phyloP scores from a whole-genome alignment of 2,888 invertebrate species.

The Oxystoma pomonae region DNA sequence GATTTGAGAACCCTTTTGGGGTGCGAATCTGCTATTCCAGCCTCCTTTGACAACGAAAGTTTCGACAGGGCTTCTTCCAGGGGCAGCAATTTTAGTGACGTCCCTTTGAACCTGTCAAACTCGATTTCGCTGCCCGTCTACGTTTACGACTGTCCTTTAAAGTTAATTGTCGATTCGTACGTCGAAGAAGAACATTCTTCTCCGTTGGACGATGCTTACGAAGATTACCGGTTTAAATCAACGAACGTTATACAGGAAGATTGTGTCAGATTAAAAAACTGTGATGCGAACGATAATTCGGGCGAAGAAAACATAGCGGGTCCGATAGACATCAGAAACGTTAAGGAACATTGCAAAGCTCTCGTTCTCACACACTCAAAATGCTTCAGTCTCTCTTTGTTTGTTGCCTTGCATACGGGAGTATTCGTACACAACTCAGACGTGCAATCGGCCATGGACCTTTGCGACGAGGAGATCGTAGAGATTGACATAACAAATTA shows the following conservation, averaged over 20 bases:
- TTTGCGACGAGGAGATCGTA: conserved; percentile 63
- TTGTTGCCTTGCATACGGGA: conserved; percentile 58
- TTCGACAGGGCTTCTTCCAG: conserved; percentile 38
- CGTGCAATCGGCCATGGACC: conserved; percentile 64
- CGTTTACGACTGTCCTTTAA: conserved; percentile 63
- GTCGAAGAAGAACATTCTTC: conserved; percentile 33
- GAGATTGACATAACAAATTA: conserved; percentile 69
- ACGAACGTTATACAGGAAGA: conserved; percentile 43
- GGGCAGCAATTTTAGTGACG: conserved; percentile 42
- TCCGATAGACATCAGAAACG: conserved; percentile 11
- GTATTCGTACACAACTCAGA: conserved; percentile 57
- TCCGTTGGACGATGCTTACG: conserved; percentile 49
- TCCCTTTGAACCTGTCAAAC: conserved; percentile 38
- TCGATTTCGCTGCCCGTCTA: conserved; percentile 53
- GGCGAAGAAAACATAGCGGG: conserved; percentile 18
- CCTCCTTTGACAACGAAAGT: conserved; percentile 34
- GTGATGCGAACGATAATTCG: conserved; percentile 37
- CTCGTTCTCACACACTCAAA: conserved; percentile 57
- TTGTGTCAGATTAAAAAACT: conserved; percentile 44
- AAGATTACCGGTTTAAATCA: conserved; percentile 52
- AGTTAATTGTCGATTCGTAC: conserved; percentile 55
- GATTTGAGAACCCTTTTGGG: conserved; percentile 43
- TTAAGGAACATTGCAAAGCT: conserved; percentile 54
- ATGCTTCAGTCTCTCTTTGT: conserved; percentile 60
- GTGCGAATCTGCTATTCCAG: conserved; percentile 30